Evolutionary conservation across 2,888 invertebrate genomes (phyloP), one percentile per base, ranked within the genome.

Genomic region (Xestia c-nigrum): DNA sequence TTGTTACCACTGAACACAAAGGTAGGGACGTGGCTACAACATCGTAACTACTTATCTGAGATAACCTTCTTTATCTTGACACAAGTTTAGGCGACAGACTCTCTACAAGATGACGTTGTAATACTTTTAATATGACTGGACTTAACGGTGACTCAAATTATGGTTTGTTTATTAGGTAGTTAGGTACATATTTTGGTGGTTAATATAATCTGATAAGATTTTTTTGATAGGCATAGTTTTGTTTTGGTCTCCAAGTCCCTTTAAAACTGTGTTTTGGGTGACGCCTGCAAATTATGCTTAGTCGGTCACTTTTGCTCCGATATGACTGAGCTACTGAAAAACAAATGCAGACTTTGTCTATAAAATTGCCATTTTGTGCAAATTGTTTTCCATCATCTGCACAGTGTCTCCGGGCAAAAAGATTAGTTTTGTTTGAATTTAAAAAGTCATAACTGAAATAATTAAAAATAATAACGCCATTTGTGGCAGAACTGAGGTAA

Each of bases 41-140:
- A 70, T 76, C 73, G 64, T 72, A 66, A 72, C 81, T 79, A n/a
- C n/a, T n/a, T n/a, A 83, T 89, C 81, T 78, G 72, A 83, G 89
- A 90, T 89, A 90, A 84, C 72, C 59, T 52, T 12, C 67, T 76
- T 89, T 88, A 91, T 90, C 91, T 90, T 81, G 86, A 86, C 85
- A 85, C 24, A 73, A 76, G 67, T 79, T 85, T 83, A 80, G 64
- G 81, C 79, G 77, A 77, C 74, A 64, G 31, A 43, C 59, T 80
- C 64, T 59, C 52, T 65, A 78, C 67, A 24, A 31, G 10, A 4
- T 72, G 72, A 79, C 74, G 72, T 46, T 38, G n/a, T 75, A 70
- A 75, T 83, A 79, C 55, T 65, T 71, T 78, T 38, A 68, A 72
- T 66, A 72, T 74, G 74, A 83, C 68, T 82, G 47, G 64, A 65